Evolutionary conservation across 2,888 invertebrate genomes (phyloP).

Genomic region (Proisotoma minuta): DNA sequence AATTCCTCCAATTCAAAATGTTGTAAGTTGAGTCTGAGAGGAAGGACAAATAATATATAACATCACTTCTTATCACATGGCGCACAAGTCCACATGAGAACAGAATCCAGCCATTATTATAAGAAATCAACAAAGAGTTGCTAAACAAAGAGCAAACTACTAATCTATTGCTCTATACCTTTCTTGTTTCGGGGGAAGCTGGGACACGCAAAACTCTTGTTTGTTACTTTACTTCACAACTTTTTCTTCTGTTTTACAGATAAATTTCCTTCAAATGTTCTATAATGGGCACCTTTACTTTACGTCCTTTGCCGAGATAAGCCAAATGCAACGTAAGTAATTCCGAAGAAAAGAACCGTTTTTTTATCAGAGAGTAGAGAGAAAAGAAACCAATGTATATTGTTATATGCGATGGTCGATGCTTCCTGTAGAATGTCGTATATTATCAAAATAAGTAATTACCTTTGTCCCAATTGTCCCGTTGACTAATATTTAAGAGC

Average conservation of each 20-base stretch:
- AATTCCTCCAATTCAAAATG: not conserved
- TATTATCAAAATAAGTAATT: too few relatives aligned
- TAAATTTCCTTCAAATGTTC: not conserved
- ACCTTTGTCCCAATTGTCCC: too few relatives aligned
- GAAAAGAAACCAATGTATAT: too few relatives aligned
- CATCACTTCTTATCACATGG: slow-evolving; percentile 9
- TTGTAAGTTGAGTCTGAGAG: not conserved
- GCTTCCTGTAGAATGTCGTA: too few relatives aligned
- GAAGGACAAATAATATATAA: not conserved
- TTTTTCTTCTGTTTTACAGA: not conserved
- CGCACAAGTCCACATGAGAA: too few relatives aligned
- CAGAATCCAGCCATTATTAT: not conserved
- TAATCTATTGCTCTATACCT: slow-evolving; percentile 3
- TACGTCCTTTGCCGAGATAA: too few relatives aligned
- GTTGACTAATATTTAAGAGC: too few relatives aligned
- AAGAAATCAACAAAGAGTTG: slow-evolving; percentile 5
- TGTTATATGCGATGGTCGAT: too few relatives aligned
- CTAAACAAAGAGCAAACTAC: slow-evolving; percentile 8
- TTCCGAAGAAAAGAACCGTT: too few relatives aligned
- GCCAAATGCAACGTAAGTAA: too few relatives aligned
- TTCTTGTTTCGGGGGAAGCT: not conserved
- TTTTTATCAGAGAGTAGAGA: too few relatives aligned
- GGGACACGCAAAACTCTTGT: slow-evolving; percentile 11
- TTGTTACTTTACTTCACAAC: slow-evolving; percentile 9
- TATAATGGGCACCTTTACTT: not conserved